Evolutionary conservation across 2,113 vertebrate genomes (phyloP), one percentile per base, ranked within the genome.

Genomic region (Eulemur macaco): DNA sequence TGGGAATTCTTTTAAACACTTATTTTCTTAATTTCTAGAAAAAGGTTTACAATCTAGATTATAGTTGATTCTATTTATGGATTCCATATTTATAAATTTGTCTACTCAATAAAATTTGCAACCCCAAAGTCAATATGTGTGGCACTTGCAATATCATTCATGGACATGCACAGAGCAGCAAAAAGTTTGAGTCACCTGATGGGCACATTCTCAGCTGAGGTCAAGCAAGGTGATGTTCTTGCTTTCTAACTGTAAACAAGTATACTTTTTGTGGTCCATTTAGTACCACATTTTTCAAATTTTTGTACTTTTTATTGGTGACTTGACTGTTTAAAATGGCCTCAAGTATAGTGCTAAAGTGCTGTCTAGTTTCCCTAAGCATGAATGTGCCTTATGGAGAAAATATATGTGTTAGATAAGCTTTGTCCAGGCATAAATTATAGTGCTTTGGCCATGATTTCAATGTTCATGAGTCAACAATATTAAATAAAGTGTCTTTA

Each of bases 1-100:
- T 87, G 9, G 20, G 34, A 88, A 94, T 63, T 92, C 34, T 71
- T 93, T 68, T 69, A 76, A 76, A 96, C 13, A 64, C 4, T 66
- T 37, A 83, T 60, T 60, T 95, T 94, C 45, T 86, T 69, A 92
- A 80, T 56, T 86, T 92, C 74, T 81, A 60, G 42, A 29, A 74
- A 94, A 89, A 56, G 8, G n/a, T 52, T 87, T 56, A 56, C 7
- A 56, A 56, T 56, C 54, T 56, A 56, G 54, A 54, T 39, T 89
- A 78, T 1, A 93, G 13, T 58, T 64, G 64, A 81, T 69, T n/a
- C 20, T 85, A 90, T 74, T 80, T 12, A 27, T 2, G 54, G 45
- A 50, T 45, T 71, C 60, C 34, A 25, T 58, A 91, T 66, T 18
- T 91, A 50, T 15, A 69, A 47, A 93, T 73, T 34, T 74, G 47